Conservation (phyloP, 2,888 invertebrate species). For the Tenodera sinensis region DNA sequence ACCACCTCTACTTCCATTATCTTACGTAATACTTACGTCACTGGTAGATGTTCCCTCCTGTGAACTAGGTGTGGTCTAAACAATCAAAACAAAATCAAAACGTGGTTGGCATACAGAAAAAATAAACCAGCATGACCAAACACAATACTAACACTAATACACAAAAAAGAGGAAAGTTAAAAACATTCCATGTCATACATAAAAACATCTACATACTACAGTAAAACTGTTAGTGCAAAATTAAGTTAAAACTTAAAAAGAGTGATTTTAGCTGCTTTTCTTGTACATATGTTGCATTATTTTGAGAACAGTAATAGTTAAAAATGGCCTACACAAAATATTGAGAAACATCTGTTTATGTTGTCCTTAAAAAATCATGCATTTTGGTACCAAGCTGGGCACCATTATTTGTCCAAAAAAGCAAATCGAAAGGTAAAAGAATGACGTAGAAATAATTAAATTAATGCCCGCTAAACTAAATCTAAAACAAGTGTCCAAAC, state of each 20-base stretch:
- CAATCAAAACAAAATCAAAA: constrained; percentile 17
- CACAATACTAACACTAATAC: not conserved
- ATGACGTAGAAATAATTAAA: too few relatives aligned
- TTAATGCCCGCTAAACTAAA: too few relatives aligned
- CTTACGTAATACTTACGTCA: constrained; percentile 41
- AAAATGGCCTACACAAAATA: not conserved
- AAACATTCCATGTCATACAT: not conserved
- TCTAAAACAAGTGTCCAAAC: too few relatives aligned
- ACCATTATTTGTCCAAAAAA: too few relatives aligned
- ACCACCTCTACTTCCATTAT: not conserved
- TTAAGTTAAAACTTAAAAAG: not conserved
- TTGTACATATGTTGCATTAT: not conserved
- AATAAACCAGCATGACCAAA: not conserved
- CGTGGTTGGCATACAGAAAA: not conserved
- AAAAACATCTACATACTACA: not conserved
- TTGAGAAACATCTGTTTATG: not conserved
- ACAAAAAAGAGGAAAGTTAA: not conserved
- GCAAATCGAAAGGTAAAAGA: too few relatives aligned
- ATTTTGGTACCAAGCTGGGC: not conserved
- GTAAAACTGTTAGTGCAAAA: not conserved
- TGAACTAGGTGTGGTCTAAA: constrained; percentile 28
- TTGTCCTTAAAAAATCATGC: not conserved
- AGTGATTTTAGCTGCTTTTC: not conserved
- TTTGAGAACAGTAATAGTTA: not conserved
- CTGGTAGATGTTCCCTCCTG: constrained; percentile 32